phyloP scores from a whole-genome alignment of 1,140 invertebrate genomes.

The Bombus pyrosoma region DNA sequence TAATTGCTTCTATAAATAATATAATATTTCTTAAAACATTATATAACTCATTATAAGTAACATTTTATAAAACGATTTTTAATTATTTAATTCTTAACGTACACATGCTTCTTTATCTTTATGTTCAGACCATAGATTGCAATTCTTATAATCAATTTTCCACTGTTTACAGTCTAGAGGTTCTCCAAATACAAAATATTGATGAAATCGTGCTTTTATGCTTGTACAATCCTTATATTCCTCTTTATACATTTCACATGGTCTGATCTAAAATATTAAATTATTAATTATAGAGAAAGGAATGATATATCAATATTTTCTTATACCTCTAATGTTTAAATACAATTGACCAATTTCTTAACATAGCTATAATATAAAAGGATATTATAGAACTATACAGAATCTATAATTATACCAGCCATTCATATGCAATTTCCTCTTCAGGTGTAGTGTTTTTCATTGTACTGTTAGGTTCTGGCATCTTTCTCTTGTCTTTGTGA shows the following conservation, averaged over 20 bases:
- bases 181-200: conserved; percentile 92
- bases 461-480: conserved; percentile 1
- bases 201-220: conserved; percentile 90
- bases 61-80: neutral
- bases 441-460: neutral
- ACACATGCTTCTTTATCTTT: conserved; percentile 87
- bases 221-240: conserved; percentile 91
- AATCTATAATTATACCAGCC: conserved; percentile 49
- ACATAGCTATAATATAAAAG: no score
- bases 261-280: conserved; percentile 84
- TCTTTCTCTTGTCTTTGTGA: neutral
- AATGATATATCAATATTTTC: neutral
- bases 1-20: conserved; percentile 84
- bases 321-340: neutral
- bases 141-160: conserved; percentile 90
- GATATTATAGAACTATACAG: neutral
- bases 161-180: conserved; percentile 89
- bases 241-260: conserved; percentile 89
- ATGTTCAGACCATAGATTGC: conserved; percentile 86
- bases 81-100: conserved; percentile 72
- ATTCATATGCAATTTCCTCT: neutral
- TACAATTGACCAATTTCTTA: neutral
- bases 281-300: neutral
- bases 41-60: neutral
- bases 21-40: conserved; percentile 21